Evolutionary conservation across 2,113 vertebrate species (phyloP).

Genomic region (Todiramphus saurophagus): DNA sequence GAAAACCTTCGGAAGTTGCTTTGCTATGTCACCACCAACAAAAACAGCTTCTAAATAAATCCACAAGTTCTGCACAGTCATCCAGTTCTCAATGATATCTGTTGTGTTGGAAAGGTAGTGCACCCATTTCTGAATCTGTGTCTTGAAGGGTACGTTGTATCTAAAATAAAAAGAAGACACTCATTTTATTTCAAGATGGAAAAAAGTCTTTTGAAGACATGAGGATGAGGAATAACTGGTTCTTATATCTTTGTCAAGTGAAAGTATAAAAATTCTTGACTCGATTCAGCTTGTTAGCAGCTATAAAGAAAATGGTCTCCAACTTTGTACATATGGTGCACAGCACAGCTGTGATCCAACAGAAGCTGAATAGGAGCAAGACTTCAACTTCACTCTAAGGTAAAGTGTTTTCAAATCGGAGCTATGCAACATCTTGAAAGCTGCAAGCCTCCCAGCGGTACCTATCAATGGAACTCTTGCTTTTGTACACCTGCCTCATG

Average conservation of each 20-base stretch:
- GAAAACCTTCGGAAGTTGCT: slow-evolving; percentile 93
- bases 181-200: not conserved
- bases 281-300: not conserved
- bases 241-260: not conserved
- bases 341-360: not conserved
- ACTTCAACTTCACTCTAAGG: not conserved
- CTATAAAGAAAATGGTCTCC: not conserved
- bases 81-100: slow-evolving; percentile 94
- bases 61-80: slow-evolving; percentile 96
- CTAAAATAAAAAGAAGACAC: slow-evolving; percentile 61
- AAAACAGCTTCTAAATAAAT: slow-evolving; percentile 97
- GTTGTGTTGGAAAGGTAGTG: slow-evolving; percentile 91
- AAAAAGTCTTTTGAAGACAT: not conserved
- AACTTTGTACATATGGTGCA: not conserved
- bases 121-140: slow-evolving; percentile 97
- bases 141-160: slow-evolving; percentile 92
- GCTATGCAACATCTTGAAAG: not conserved
- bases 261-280: not conserved
- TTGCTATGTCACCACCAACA: slow-evolving; percentile 95
- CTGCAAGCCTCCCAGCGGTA: not conserved
- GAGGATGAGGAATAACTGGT: not conserved
- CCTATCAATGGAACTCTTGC: not conserved
- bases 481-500: not conserved
- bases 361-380: not conserved
- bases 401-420: not conserved